Percentiles rank a stretch among this genome's conserved stretches.
Conservation (phyloP, 2,888 invertebrate species). For the Seladonia tumulorum region DNA sequence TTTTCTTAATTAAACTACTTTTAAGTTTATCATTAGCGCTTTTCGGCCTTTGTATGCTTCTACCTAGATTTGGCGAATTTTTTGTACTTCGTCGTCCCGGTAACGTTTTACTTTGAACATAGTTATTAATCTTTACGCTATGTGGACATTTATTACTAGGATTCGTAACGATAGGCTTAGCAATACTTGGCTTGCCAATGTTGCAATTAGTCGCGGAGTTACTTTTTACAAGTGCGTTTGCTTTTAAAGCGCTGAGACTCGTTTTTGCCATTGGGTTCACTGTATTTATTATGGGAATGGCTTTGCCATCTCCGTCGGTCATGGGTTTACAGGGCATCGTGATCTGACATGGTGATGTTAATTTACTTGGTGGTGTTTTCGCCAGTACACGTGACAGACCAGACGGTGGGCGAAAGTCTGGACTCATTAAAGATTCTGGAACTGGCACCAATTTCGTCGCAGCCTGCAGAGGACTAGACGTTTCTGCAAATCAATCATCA, state of each 20-base stretch:
- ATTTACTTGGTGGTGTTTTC: constrained; percentile 78
- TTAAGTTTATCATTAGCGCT: constrained; percentile 74
- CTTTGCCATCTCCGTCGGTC: constrained; percentile 75
- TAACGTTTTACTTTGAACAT: constrained; percentile 80
- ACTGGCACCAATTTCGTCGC: constrained; percentile 95
- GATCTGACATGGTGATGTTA: constrained; percentile 80
- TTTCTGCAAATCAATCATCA: constrained; percentile 73
- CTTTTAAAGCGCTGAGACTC: constrained; percentile 73
- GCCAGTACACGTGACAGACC: constrained; percentile 78
- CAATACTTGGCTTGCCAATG: constrained; percentile 75
- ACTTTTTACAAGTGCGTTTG: constrained; percentile 77
- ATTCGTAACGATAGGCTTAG: constrained; percentile 77
- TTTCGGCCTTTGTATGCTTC: constrained; percentile 74
- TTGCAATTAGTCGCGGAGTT: constrained; percentile 79
- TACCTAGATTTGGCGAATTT: constrained; percentile 78
- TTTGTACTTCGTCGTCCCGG: constrained; percentile 74
- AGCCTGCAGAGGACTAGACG: constrained; percentile 89
- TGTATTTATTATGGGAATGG: constrained; percentile 78
- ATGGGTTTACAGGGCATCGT: constrained; percentile 75
- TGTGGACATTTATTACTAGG: constrained; percentile 78
- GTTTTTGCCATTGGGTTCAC: constrained; percentile 79
- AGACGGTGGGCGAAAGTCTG: constrained; percentile 87
- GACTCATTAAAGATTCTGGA: constrained; percentile 94
- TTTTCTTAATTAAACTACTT: constrained; percentile 63
- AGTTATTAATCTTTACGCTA: constrained; percentile 81